phyloP scores from a whole-genome alignment of 2,797 vertebrate species.

The Chrysocyon brachyurus region DNA sequence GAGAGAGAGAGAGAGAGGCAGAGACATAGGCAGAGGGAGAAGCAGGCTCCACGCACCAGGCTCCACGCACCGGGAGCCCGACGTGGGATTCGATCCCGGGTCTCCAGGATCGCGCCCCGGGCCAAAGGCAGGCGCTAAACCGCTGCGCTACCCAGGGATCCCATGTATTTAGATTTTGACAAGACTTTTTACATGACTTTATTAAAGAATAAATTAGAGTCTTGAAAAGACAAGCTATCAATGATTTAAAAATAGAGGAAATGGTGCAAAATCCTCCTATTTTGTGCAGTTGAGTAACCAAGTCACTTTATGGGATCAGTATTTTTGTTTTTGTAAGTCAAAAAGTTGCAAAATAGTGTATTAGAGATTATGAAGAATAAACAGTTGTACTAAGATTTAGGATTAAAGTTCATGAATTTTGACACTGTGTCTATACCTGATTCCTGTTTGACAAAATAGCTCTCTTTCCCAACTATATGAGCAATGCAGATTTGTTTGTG shows the following conservation, averaged over 20 bases:
- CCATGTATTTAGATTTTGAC: background rate
- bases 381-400: background rate
- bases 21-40: too few species aligned
- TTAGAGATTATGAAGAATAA: constrained; percentile 56
- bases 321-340: constrained; percentile 33
- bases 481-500: constrained; percentile 32
- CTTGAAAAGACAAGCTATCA: constrained; percentile 44
- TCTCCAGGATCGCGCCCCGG: too few species aligned
- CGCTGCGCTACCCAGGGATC: too few species aligned
- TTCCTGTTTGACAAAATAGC: background rate
- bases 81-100: too few species aligned
- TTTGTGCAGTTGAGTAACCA: constrained; percentile 26
- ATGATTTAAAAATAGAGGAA: constrained; percentile 51
- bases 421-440: background rate
- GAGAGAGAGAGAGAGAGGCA: too few species aligned
- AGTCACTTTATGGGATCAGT: constrained; percentile 16
- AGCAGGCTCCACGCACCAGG: too few species aligned
- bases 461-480: background rate
- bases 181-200: constrained; percentile 36
- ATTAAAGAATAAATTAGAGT: constrained; percentile 54
- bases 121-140: too few species aligned
- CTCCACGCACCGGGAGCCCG: too few species aligned
- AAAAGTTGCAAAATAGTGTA: background rate
- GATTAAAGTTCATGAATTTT: constrained; percentile 31
- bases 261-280: background rate